phyloP scores from a whole-genome alignment of 2,888 invertebrate genomes.

The Odontocerum albicorne region DNA sequence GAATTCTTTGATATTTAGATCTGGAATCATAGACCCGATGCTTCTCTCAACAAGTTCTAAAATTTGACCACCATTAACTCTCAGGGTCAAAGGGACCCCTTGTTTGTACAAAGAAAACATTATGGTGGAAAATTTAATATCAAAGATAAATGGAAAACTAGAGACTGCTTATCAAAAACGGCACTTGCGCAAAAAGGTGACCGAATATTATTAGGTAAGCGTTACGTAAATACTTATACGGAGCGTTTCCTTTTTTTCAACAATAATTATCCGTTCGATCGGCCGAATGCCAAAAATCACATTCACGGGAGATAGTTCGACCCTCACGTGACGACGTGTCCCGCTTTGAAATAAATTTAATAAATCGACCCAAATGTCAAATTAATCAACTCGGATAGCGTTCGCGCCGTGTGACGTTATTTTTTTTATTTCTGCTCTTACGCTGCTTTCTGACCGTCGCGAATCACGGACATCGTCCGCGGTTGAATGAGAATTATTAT shows the following conservation, averaged over 20 bases:
- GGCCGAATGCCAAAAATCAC: conserved; percentile 21
- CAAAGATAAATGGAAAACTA: not conserved
- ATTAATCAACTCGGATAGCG: conserved; percentile 10
- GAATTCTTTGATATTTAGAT: conserved; percentile 67
- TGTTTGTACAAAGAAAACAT: conserved; percentile 30
- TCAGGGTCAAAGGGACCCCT: conserved; percentile 18
- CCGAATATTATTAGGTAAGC: conserved; percentile 13
- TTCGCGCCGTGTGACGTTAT: not conserved
- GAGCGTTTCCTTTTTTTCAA: conserved; percentile 12
- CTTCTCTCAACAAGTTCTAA: conserved; percentile 45
- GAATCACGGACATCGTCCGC: not conserved
- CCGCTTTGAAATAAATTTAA: conserved; percentile 13
- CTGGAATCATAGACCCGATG: conserved; percentile 66
- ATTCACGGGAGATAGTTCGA: conserved; percentile 7
- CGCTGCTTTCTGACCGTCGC: not conserved
- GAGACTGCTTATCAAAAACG: not conserved
- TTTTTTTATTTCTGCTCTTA: not conserved
- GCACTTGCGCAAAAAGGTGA: conserved; percentile 11
- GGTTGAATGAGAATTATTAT: too few species aligned
- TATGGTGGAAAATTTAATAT: conserved; percentile 4
- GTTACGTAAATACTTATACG: conserved; percentile 27
- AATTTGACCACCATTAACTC: conserved; percentile 11
- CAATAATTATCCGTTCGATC: conserved; percentile 10
- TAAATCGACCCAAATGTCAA: conserved; percentile 29
- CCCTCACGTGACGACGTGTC: conserved; percentile 15